Evolutionary conservation across 2,888 invertebrate species (phyloP), one percentile per base, ranked within the genome.

Genomic region (Physocephala rufipes): DNA sequence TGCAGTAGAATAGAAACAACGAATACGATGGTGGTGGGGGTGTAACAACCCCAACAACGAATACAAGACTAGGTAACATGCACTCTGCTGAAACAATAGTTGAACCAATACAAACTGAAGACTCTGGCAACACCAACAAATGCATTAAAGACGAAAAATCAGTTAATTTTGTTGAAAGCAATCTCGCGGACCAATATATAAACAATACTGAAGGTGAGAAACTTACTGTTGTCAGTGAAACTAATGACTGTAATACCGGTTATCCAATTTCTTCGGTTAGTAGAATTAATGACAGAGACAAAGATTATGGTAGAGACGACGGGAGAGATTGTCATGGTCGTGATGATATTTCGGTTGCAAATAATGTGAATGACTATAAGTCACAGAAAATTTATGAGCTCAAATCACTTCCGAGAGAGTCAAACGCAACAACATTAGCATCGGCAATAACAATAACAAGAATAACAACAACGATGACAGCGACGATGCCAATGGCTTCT

Each of bases 311-410:
- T 61, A 70, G 16, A 43, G 19, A 28, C 53, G 67, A 47, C 59
- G n/a, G n/a, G n/a, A n/a, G n/a, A n/a, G n/a, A n/a, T n/a, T n/a
- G n/a, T n/a, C n/a, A n/a, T n/a, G n/a, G n/a, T n/a, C n/a, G n/a
- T n/a, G n/a, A n/a, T n/a, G n/a, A n/a, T n/a, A n/a, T n/a, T n/a
- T n/a, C n/a, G n/a, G 65, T 26, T 62, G 4, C 9, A 47, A 53
- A 63, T 28, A 63, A 49, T 59, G 36, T 15, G 65, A 68, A 47
- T 16, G 61, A 13, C 36, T 28, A 45, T 64, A 69, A 53, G 36
- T 36, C 30, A 36, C 70, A 69, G 67, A 76, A 79, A 79, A 79
- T 80, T 80, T 78, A 79, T 79, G 79, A 82, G 71, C 5, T 7
- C 36, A 36, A 36, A 36, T 9, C 9, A 9, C 73, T 77, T 73